Evolutionary conservation across 2,113 vertebrate genomes (phyloP), one percentile per base, ranked within the genome.

Genomic region (Calonectris borealis): DNA sequence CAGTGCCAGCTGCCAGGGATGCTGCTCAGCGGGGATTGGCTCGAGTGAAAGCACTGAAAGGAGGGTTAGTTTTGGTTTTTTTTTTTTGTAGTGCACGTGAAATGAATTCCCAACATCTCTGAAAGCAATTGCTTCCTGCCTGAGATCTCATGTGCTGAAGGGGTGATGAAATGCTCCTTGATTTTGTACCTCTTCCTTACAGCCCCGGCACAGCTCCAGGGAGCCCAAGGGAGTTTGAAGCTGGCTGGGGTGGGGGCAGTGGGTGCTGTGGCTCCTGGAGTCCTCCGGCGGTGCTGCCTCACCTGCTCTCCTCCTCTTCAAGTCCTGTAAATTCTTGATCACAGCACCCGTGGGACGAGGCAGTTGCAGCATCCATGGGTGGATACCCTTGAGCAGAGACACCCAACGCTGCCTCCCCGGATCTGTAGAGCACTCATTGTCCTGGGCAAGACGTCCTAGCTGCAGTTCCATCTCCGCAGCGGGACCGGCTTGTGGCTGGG

Each of bases 1-100:
- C 78, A 0, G 77, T 87, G 90, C 94, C 96, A 96, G 93, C 94
- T 96, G 94, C 93, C 88, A 38, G 90, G 70, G 92, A 70, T 73
- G 92, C 89, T 93, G 84, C 87, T 91, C 90, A 72, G 93, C 19
- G 0, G 87, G 93, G 78, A 79, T 85, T 89, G 65, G 84, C 73
- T 83, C 0, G 10, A 88, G 79, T 1, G 0, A 80, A 22, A 66
- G 83, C 40, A 14, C 93, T 90, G 84, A 83, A 79, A 96, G 62
- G 58, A 61, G 62, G 4, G 36, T 86, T n/a, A 16, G 12, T 34
- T 54, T 46, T 44, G 42, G 5, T 3, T 20, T 40, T 62, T 83
- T 93, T 82, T 20, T 6, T 57, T 8, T 5, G 62, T 69, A 72
- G 72, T 0, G 64, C 71, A 36, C 29, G 38, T 78, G 90, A 46